These are phyloP conservation scores for Pilophorus perplexus DNA, from an alignment of 2,888 invertebrate genomes.

Conservation along the genomic window DNA sequence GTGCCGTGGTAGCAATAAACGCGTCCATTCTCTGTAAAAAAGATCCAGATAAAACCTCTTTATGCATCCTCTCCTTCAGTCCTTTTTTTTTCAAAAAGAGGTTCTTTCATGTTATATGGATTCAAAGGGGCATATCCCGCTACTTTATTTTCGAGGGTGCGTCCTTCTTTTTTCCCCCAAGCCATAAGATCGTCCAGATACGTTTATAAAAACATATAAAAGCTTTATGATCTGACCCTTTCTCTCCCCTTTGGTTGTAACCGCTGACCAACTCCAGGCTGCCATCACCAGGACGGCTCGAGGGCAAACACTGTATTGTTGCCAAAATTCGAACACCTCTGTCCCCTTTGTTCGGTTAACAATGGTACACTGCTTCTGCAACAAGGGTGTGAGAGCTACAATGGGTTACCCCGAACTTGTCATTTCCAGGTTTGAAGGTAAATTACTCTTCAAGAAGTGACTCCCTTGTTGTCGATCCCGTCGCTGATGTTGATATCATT, in stretches of 20 bases:
- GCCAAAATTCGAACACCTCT: slow-evolving; percentile 34
- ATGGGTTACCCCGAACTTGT: slow-evolving; percentile 23
- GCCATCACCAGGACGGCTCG: background rate
- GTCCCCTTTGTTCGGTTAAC: slow-evolving; percentile 13
- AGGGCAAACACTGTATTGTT: slow-evolving; percentile 31
- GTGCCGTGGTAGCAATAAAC: slow-evolving; percentile 29
- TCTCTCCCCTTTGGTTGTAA: slow-evolving; percentile 12
- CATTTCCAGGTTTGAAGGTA: slow-evolving; percentile 36
- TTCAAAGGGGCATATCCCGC: slow-evolving; percentile 16
- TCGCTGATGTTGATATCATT: slow-evolving; percentile 18
- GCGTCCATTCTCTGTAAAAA: slow-evolving; percentile 13
- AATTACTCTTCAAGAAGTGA: slow-evolving; percentile 31
- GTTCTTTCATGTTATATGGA: slow-evolving; percentile 26
- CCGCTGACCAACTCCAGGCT: slow-evolving; percentile 8
- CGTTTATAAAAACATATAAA: slow-evolving; percentile 38
- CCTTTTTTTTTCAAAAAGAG: background rate
- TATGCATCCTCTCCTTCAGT: slow-evolving; percentile 3
- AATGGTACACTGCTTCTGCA: slow-evolving; percentile 21
- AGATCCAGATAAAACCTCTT: slow-evolving; percentile 21
- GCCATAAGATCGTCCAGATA: slow-evolving; percentile 32
- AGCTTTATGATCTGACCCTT: slow-evolving; percentile 27
- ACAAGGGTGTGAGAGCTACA: slow-evolving; percentile 10
- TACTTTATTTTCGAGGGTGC: slow-evolving; percentile 16
- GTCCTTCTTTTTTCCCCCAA: background rate
- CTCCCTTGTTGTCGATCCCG: slow-evolving; percentile 4